Base-by-base conservation (phyloP, 2,888 invertebrate genomes). In the Flabesymbios commensalis region DNA sequence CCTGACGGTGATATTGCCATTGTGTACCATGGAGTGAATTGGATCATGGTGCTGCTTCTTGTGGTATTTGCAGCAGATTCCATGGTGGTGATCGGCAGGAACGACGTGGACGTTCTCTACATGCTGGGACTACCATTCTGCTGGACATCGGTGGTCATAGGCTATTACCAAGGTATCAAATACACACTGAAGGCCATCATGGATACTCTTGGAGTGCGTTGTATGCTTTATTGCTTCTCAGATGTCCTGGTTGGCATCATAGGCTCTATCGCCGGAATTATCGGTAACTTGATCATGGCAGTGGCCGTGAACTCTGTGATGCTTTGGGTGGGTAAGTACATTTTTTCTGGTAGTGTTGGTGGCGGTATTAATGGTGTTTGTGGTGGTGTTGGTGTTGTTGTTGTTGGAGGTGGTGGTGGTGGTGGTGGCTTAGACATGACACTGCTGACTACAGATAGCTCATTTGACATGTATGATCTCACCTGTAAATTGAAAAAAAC, bases 71-170 rank as follows among this genome's bases (percentile, higher is more conserved):
- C 17, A 5, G 42, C 24, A 22, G 56, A 55, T 33, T 24, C 42
- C 17, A 24, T 55, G 24, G 33, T 55, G 10, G 28, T 55, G 24
- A 26, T 29, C 17, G 56, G 56, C 17, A 24, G 56, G n/a, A 55
- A 55, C 17, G 56, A 55, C 43, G 56, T 55, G 28, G 56, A 55
- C 29, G 43, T 55, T 19, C 31, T 55, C 14, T 55, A 55, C 43
- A 55, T 55, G 56, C 42, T 55, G 43, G 42, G 43, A 4, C 26
- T n/a, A 45, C 56, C 56, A 22, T 55, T 55, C 56, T 55, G 45
- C 43, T 43, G 42, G 56, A 19, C 19, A 14, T 55, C 56, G 29
- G 29, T 55, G 7, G 42, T 28, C 14, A 42, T 55, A 28, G 56
- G 56, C 29, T 55, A 55, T 31, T 55, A 32, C 31, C 56, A 55